Conservation (phyloP, 2,113 vertebrate genomes). For the Vulpes lagopus region DNA sequence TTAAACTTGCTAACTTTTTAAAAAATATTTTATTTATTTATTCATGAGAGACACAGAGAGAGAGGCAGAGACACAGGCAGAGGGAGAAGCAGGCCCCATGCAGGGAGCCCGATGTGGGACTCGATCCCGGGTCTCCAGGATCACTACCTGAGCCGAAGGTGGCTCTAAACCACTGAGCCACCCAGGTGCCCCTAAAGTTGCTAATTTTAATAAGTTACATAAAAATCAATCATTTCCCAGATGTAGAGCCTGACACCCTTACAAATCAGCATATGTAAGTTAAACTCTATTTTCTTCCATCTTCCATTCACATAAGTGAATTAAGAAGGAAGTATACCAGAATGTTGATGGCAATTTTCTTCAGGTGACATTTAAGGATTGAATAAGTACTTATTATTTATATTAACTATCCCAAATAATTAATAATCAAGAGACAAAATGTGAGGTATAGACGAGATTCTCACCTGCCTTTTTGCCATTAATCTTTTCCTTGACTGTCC, state of each 20-base stretch:
- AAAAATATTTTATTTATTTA: too few relatives aligned
- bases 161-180: too few relatives aligned
- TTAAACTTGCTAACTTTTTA: neutral
- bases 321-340: neutral
- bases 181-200: neutral
- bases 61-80: too few relatives aligned
- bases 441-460: neutral
- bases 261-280: neutral
- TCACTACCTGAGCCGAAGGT: too few relatives aligned
- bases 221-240: neutral
- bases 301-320: neutral
- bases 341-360: neutral
- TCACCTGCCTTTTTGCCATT: neutral
- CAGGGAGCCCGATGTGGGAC: too few relatives aligned
- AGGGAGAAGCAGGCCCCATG: too few relatives aligned
- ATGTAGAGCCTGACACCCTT: neutral
- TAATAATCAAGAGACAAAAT: neutral
- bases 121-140: too few relatives aligned
- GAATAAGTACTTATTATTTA: neutral
- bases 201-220: slow-evolving; percentile 1
- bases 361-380: neutral
- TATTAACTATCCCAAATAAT: neutral
- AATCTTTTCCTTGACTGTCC: neutral
- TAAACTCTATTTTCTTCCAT: neutral
- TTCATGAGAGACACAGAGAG: too few relatives aligned